Conservation (phyloP, 2,888 invertebrate genomes). For the Galeopsomyia nigrocyanea region DNA sequence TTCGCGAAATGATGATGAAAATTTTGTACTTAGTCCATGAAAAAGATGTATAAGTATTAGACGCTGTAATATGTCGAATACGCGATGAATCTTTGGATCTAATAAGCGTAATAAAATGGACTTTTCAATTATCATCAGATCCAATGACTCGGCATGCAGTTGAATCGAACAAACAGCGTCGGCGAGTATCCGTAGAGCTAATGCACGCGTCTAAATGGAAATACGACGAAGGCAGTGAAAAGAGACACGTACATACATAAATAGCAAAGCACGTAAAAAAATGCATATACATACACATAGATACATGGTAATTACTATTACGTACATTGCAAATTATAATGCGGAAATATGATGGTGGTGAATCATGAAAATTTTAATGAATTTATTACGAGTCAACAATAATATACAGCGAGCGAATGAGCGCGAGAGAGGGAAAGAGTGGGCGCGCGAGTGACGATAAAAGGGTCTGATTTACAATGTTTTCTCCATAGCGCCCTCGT, state of each 20-base stretch:
- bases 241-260: conserved; percentile 41
- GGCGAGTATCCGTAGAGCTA: neutral
- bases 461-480: neutral
- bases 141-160: too few species aligned
- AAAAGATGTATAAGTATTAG: too few species aligned
- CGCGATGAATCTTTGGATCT: too few species aligned
- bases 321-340: conserved; percentile 46
- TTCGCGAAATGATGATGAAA: too few species aligned
- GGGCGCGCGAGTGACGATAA: neutral
- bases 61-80: too few species aligned
- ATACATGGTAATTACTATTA: conserved; percentile 49
- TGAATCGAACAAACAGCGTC: too few species aligned
- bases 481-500: conserved; percentile 18
- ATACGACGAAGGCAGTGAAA: conserved; percentile 1
- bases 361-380: conserved; percentile 55
- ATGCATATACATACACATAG: conserved; percentile 52
- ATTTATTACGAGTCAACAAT: conserved; percentile 56
- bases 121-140: too few species aligned
- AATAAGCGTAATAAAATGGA: too few species aligned
- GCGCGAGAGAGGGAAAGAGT: conserved; percentile 2
- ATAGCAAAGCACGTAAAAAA: conserved; percentile 45
- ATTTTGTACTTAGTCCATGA: too few species aligned
- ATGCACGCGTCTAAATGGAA: conserved; percentile 35
- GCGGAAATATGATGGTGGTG: conserved; percentile 41
- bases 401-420: conserved; percentile 15